Percentiles rank a stretch among this genome's conserved stretches.
These are phyloP conservation scores for Brachyrhaphis roseni DNA, from an alignment of 2,797 vertebrate genomes.

Conservation along the genomic window DNA sequence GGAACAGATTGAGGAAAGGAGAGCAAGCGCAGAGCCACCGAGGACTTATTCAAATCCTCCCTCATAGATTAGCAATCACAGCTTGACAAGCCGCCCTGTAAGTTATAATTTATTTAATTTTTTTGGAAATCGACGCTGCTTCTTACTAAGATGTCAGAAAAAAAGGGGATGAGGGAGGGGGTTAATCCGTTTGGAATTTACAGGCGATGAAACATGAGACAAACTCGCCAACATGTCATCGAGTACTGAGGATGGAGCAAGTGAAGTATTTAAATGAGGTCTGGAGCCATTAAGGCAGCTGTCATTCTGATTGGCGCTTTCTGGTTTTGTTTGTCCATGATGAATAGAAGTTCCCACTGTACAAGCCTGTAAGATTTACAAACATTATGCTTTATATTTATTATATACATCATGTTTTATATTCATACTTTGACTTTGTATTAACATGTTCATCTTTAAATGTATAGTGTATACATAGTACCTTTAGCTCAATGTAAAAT, in stretches of 20 bases:
- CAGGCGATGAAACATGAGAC: constrained; percentile 76
- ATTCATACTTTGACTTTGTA: constrained; percentile 55
- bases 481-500: neutral
- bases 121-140: constrained; percentile 75
- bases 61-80: constrained; percentile 84
- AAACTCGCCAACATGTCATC: constrained; percentile 68
- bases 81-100: constrained; percentile 81
- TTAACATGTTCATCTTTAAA: constrained; percentile 35
- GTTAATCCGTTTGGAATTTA: constrained; percentile 83
- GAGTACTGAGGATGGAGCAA: constrained; percentile 66
- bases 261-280: constrained; percentile 77
- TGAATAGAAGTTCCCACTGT: constrained; percentile 66
- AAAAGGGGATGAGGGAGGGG: constrained; percentile 25
- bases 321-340: constrained; percentile 71
- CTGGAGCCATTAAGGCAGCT: constrained; percentile 66
- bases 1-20: constrained; percentile 69
- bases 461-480: constrained; percentile 9
- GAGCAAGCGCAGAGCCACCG: constrained; percentile 62
- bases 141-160: constrained; percentile 75
- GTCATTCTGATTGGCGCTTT: constrained; percentile 69
- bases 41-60: constrained; percentile 87
- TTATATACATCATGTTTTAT: constrained; percentile 70
- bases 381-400: constrained; percentile 62
- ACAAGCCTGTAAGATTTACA: constrained; percentile 67
- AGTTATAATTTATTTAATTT: constrained; percentile 74